phyloP scores from a whole-genome alignment of 2,113 vertebrate species.

The Muscicapa adusta region DNA sequence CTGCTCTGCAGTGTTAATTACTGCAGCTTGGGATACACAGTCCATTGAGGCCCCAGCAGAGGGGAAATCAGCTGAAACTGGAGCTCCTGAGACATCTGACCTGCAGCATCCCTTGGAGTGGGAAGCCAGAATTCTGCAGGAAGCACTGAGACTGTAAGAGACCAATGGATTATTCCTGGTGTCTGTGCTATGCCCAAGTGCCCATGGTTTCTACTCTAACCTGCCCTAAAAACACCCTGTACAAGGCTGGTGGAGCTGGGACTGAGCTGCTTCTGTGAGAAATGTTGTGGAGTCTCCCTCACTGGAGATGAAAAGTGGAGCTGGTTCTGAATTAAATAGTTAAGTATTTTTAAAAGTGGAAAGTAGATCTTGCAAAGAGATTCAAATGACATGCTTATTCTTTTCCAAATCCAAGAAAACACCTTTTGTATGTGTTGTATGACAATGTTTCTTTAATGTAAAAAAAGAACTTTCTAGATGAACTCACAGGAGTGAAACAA shows the following conservation, averaged over 20 bases:
- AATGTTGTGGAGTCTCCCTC: background rate
- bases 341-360: background rate
- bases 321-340: background rate
- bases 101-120: background rate
- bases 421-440: background rate
- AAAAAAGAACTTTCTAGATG: background rate
- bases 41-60: fast-evolving
- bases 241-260: background rate
- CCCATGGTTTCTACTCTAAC: background rate
- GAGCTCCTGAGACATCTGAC: background rate
- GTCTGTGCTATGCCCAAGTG: background rate
- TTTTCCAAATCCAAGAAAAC: background rate
- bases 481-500: background rate
- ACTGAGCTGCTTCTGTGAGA: background rate
- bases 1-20: background rate
- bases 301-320: background rate
- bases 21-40: background rate
- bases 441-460: background rate
- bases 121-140: background rate
- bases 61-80: background rate
- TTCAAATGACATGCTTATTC: background rate
- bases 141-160: background rate
- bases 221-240: background rate
- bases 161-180: background rate
- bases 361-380: background rate